phyloP scores from a whole-genome alignment of 2,888 invertebrate genomes.

The Cheilosia vulpina region DNA sequence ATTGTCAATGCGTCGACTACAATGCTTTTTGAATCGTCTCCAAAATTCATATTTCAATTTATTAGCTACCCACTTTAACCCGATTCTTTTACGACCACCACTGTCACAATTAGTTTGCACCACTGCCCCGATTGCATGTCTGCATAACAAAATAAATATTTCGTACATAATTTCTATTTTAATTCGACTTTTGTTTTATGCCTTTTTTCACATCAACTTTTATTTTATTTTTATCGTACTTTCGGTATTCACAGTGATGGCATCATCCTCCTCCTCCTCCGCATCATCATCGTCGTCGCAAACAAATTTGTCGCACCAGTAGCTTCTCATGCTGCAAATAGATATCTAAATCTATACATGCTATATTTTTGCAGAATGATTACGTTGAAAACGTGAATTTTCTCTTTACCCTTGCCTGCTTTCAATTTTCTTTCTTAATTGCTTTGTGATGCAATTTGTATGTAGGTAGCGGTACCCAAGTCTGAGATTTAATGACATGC shows the following conservation, averaged over 20 bases:
- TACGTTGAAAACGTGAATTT: conserved; percentile 1
- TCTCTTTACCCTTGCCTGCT: not conserved
- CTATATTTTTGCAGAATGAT: not conserved
- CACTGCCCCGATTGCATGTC: not conserved
- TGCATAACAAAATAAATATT: not conserved
- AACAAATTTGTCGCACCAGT: conserved; percentile 4
- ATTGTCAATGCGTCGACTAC: no score
- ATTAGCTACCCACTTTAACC: no score
- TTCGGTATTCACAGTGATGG: conserved; percentile 53
- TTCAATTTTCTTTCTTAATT: conserved; percentile 5
- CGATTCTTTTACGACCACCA: not conserved
- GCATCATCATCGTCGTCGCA: conserved; percentile 7
- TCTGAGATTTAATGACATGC: conserved; percentile 14
- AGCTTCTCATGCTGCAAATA: conserved; percentile 4
- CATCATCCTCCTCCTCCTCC: conserved; percentile 28
- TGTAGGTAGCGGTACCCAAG: not conserved
- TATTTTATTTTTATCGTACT: conserved; percentile 31
- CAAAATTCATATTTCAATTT: no score
- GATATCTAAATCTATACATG: not conserved
- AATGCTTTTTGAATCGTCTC: not conserved
- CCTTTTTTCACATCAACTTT: not conserved
- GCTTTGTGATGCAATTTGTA: conserved; percentile 28
- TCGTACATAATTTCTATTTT: conserved; percentile 13
- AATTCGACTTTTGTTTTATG: conserved; percentile 37
- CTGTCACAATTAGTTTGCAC: not conserved